A percentile compares a stretch with the other conserved stretches of the same genome.
phyloP scores from a whole-genome alignment of 1,140 invertebrate species.

The Pseudomyrmex gracilis region DNA sequence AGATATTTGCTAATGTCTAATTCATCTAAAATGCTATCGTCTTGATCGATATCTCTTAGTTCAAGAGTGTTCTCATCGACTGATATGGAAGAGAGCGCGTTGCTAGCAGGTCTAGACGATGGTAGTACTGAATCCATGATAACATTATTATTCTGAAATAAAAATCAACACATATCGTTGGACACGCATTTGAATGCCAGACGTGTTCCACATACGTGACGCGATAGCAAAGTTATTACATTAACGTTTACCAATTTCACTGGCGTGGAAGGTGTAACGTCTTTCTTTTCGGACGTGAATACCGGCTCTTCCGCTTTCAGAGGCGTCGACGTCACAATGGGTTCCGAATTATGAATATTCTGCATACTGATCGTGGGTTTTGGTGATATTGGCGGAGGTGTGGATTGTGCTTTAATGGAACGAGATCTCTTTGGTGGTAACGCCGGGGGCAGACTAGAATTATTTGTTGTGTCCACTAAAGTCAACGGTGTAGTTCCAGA shows the following conservation, averaged over 20 bases:
- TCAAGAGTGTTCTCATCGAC: conserved; percentile 82
- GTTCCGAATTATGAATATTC: conserved; percentile 78
- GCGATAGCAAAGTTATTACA: conserved; percentile 41
- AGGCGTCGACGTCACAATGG: conserved; percentile 80
- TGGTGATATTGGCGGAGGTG: conserved; percentile 82
- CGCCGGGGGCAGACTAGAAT: conserved; percentile 89
- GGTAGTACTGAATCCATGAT: conserved; percentile 75
- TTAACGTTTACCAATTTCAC: conserved; percentile 69
- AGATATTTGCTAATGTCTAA: conserved; percentile 93
- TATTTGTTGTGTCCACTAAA: conserved; percentile 78
- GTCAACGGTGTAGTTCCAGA: conserved; percentile 80
- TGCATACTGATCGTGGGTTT: conserved; percentile 81
- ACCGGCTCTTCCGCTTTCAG: conserved; percentile 77
- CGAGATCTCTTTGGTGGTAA: conserved; percentile 91
- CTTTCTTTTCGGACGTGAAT: conserved; percentile 76
- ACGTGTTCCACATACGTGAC: neutral
- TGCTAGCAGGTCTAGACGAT: conserved; percentile 80
- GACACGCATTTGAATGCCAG: neutral
- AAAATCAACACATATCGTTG: neutral
- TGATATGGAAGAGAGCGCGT: conserved; percentile 80
- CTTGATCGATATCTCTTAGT: conserved; percentile 82
- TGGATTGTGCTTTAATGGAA: conserved; percentile 83
- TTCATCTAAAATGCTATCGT: conserved; percentile 89
- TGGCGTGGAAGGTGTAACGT: conserved; percentile 72
- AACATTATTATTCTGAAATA: conserved; percentile 78